These are phyloP conservation scores for Phenganax stokvisi DNA, from an alignment of 92 coral and sea anemone genomes.

Conservation along the genomic window DNA sequence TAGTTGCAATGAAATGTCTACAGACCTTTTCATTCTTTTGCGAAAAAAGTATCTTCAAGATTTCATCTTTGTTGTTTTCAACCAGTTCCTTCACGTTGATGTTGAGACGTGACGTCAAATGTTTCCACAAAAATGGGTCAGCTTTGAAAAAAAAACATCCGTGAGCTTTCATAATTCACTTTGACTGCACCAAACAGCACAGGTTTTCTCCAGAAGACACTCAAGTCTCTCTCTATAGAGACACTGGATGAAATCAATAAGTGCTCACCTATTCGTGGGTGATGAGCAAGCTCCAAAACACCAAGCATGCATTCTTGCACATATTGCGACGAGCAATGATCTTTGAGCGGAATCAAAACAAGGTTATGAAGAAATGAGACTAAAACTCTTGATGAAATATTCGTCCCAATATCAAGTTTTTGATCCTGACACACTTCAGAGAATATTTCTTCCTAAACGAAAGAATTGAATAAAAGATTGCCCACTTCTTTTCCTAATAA, in stretches of 20 bases:
- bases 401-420: constrained; percentile 42
- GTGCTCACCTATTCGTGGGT: constrained; percentile 64
- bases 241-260: background rate
- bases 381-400: constrained; percentile 53
- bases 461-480: background rate
- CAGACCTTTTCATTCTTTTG: constrained; percentile 25
- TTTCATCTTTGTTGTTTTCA: constrained; percentile 1
- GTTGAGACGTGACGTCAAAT: background rate
- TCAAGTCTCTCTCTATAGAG: background rate
- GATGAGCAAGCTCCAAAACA: constrained; percentile 68
- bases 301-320: constrained; percentile 52
- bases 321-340: constrained; percentile 40
- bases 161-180: background rate
- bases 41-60: constrained; percentile 12
- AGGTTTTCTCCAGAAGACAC: background rate
- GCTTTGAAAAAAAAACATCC: no score
- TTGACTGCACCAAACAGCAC: background rate
- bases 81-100: constrained; percentile 14
- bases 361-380: constrained; percentile 51
- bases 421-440: background rate
- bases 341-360: constrained; percentile 50
- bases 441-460: background rate
- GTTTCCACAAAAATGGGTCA: constrained; percentile 16
- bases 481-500: background rate
- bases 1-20: constrained; percentile 21